A percentile compares a stretch with the other conserved stretches of the same genome.
Conservation (phyloP, 1,140 invertebrate genomes). For the Drosophila varians region DNA sequence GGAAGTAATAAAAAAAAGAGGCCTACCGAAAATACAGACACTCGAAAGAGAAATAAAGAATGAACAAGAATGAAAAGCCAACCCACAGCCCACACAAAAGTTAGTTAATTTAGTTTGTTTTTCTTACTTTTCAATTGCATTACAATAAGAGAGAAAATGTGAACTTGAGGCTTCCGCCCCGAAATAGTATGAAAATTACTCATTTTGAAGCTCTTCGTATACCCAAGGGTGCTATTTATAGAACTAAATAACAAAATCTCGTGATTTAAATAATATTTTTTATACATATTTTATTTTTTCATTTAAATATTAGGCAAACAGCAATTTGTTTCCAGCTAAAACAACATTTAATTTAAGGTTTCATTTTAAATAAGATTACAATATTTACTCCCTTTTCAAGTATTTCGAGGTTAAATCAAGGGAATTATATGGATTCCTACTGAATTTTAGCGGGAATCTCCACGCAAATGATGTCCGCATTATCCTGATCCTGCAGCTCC, state of each 20-base stretch:
- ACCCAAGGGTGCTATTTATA: background rate
- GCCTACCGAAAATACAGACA: slow-evolving; percentile 25
- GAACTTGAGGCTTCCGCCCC: slow-evolving; percentile 43
- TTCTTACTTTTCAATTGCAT: slow-evolving; percentile 60
- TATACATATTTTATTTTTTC: background rate
- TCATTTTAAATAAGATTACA: slow-evolving; percentile 40
- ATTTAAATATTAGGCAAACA: background rate
- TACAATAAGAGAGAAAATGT: slow-evolving; percentile 54
- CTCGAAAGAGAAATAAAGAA: slow-evolving; percentile 6
- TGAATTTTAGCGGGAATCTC: slow-evolving; percentile 87
- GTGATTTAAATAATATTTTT: background rate
- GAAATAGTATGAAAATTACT: slow-evolving; percentile 20
- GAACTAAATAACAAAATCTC: background rate
- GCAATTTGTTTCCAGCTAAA: background rate
- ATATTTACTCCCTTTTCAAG: slow-evolving; percentile 1
- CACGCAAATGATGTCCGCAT: slow-evolving; percentile 87
- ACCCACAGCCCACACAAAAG: slow-evolving; percentile 19
- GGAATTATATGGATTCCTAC: slow-evolving; percentile 49
- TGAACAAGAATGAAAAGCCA: background rate
- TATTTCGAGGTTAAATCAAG: slow-evolving; percentile 13
- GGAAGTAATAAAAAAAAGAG: slow-evolving; percentile 38
- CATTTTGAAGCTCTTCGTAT: slow-evolving; percentile 3
- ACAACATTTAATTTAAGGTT: slow-evolving; percentile 6
- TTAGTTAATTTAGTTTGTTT: slow-evolving; percentile 40
- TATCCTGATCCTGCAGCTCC: slow-evolving; percentile 87